Conservation (phyloP, 2,113 vertebrate species). For the Parotia lawesii region DNA sequence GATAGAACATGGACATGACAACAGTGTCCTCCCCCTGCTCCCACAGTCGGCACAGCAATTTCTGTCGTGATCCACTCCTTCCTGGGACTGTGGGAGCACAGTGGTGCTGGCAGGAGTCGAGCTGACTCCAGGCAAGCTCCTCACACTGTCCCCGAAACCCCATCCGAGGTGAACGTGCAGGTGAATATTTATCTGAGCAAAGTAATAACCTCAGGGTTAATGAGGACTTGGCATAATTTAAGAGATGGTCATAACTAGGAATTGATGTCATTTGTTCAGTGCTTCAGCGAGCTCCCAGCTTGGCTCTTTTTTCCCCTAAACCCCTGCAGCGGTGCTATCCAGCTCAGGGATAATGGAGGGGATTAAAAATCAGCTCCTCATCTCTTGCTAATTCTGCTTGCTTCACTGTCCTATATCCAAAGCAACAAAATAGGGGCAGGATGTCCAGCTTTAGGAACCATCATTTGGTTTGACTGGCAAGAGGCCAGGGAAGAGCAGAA, state of each 20-base stretch:
- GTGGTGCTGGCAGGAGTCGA: background rate
- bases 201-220: background rate
- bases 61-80: background rate
- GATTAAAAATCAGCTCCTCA: conserved; percentile 19
- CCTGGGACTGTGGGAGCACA: background rate
- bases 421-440: background rate
- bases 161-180: background rate
- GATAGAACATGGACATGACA: conserved; percentile 59
- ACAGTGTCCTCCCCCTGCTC: conserved; percentile 18
- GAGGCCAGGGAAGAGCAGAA: background rate
- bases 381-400: background rate
- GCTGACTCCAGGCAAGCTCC: background rate
- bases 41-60: background rate
- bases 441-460: background rate
- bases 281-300: background rate
- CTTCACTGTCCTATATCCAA: background rate
- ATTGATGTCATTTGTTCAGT: background rate
- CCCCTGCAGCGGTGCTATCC: background rate
- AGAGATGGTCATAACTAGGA: background rate
- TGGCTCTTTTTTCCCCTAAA: background rate
- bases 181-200: background rate
- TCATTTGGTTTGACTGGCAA: background rate
- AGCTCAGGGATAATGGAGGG: background rate
- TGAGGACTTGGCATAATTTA: background rate
- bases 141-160: background rate